Conservation (phyloP, 2,113 vertebrate species). For the Cricetomys ansorgei region DNA sequence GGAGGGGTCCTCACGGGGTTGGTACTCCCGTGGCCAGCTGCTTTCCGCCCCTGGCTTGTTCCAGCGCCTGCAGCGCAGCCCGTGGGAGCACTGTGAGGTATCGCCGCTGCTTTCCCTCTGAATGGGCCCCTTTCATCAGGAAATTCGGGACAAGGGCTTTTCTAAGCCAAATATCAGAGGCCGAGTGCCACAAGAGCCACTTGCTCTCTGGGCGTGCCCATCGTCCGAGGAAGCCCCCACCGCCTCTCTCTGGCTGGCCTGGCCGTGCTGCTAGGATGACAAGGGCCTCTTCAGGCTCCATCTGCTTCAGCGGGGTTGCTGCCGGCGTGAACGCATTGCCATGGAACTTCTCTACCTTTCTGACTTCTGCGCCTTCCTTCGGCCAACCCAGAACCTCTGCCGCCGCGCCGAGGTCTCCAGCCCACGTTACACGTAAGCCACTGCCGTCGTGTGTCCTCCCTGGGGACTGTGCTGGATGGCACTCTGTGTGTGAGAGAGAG, state of each 20-base stretch:
- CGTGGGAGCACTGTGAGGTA: slow-evolving; percentile 71
- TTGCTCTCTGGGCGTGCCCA: slow-evolving; percentile 11
- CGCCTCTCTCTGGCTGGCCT: not conserved
- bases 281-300: not conserved
- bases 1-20: not conserved
- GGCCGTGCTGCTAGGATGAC: not conserved
- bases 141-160: slow-evolving; percentile 75
- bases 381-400: slow-evolving; percentile 21
- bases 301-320: not conserved
- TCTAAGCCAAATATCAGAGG: slow-evolving; percentile 70
- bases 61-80: not conserved
- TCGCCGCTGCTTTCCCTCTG: slow-evolving; percentile 57
- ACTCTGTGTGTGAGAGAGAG: not conserved
- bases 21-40: not conserved
- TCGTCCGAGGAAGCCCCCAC: not conserved
- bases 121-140: slow-evolving; percentile 78
- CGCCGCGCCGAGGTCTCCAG: not conserved
- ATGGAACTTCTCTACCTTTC: slow-evolving; percentile 39
- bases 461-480: not conserved
- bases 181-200: slow-evolving; percentile 42
- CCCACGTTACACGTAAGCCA: slow-evolving; percentile 63
- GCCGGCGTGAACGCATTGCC: not conserved
- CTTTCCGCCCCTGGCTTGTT: not conserved
- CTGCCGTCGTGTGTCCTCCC: not conserved
- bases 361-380: slow-evolving; percentile 63